Conservation (phyloP, 2,888 invertebrate species). For the Meiosimyza decipiens region DNA sequence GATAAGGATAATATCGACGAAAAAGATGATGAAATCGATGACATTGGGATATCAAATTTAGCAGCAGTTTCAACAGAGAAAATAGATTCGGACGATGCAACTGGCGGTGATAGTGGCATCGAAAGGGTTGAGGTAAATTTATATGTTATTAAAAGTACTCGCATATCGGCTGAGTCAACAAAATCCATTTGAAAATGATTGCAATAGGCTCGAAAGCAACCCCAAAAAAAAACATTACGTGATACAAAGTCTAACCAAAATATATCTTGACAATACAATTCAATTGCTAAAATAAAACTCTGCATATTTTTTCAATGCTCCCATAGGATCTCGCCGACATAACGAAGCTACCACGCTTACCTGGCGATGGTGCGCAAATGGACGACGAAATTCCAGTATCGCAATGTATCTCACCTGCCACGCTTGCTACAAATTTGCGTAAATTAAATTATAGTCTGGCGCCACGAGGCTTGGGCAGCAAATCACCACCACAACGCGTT, state of each 20-base stretch:
- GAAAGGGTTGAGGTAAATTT: constrained; percentile 54
- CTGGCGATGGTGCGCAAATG: constrained; percentile 63
- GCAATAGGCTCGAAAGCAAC: too few species aligned
- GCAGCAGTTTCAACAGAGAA: constrained; percentile 12
- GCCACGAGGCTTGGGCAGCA: constrained; percentile 38
- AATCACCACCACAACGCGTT: constrained; percentile 56
- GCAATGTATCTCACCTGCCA: constrained; percentile 40
- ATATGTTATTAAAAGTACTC: neutral
- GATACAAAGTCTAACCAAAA: too few species aligned
- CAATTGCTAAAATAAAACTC: constrained; percentile 17
- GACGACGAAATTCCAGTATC: constrained; percentile 53
- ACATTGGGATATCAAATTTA: constrained; percentile 26
- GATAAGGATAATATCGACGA: constrained; percentile 41
- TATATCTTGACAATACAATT: too few species aligned
- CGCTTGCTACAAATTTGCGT: constrained; percentile 53
- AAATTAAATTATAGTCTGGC: constrained; percentile 50
- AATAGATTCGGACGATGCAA: constrained; percentile 47
- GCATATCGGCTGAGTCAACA: too few species aligned
- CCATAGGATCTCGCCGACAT: constrained; percentile 55
- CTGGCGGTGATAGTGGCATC: constrained; percentile 44
- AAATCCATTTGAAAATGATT: neutral
- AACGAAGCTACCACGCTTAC: constrained; percentile 63
- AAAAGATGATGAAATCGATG: constrained; percentile 9
- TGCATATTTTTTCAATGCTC: neutral
- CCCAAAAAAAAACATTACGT: too few species aligned